Base-by-base conservation (phyloP, 2,888 invertebrate species). In the Subacronicta megacephala region DNA sequence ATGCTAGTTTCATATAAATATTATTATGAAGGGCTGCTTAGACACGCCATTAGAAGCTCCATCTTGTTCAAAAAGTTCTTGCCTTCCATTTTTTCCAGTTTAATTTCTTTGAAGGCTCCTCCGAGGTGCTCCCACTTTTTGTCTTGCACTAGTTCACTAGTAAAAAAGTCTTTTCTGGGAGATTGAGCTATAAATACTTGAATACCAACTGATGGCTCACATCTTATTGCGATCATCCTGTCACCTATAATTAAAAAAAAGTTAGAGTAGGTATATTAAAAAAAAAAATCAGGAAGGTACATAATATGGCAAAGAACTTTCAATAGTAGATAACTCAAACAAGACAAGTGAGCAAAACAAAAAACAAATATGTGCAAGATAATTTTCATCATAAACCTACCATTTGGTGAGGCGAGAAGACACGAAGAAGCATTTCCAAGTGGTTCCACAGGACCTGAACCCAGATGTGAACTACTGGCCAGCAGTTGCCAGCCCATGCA, bases 401-500 rank as follows among this genome's bases (percentile, higher is more conserved):
- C 98, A 74, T 97, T 97, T 0, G 99, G 98, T 0, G 99, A 99
- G 0, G 98, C 98, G 42, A 99, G 92, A 46, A 99, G 95, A 83
- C 98, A 98, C 3, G 98, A 98, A 55, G 98, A 98, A 0, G 99
- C 98, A 88, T 98, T 99, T 12, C 98, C 99, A 9, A 98, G 93
- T 0, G 97, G 97, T 85, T 99, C 99, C 0, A 99, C 98, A 29
- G 97, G 96, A 0, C 99, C 99, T 10, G 97, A 96, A 16, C 98
- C 98, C 59, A 99, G 95, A 86, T 98, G 97, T 49, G 97, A 96
- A 80, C 97, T 98, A 82, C 97, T 98, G 6, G 98, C 97, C 45
- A 99, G 93, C 53, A 98, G 96, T 79, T 98, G 98, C 99, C 99
- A 99, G 9, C 99, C 99, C 98, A 99, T 98, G 78, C 98, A 97